Percentiles rank a stretch among this genome's conserved stretches.
phyloP scores from a whole-genome alignment of 2,888 invertebrate species.

The Ophioninae sp. region DNA sequence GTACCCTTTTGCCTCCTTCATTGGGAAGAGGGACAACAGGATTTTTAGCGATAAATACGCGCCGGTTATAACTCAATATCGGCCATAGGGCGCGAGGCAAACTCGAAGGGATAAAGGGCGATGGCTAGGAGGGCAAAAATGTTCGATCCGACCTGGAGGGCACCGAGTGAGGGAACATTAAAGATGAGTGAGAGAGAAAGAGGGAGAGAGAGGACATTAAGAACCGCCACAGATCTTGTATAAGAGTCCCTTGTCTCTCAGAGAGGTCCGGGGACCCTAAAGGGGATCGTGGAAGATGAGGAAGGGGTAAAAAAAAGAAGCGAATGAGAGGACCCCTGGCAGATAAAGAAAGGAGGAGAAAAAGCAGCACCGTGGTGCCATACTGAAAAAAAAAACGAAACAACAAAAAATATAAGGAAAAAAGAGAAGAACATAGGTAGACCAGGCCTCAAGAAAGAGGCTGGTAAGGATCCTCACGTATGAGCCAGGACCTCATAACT shows the following conservation, averaged over 20 bases:
- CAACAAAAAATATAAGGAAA: neutral
- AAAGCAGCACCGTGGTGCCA: slow-evolving; percentile 32
- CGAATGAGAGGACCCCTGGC: slow-evolving; percentile 30
- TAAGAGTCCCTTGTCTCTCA: slow-evolving; percentile 72
- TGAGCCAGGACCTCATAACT: slow-evolving; percentile 80
- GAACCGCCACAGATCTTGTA: slow-evolving; percentile 80
- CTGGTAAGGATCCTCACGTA: slow-evolving; percentile 77
- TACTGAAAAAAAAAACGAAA: slow-evolving; percentile 39
- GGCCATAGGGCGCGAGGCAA: slow-evolving; percentile 67
- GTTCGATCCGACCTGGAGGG: slow-evolving; percentile 79
- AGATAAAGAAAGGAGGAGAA: slow-evolving; percentile 49
- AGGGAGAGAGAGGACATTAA: slow-evolving; percentile 79
- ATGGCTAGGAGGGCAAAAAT: slow-evolving; percentile 73
- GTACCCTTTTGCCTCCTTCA: slow-evolving; percentile 17
- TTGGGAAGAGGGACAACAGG: slow-evolving; percentile 62
- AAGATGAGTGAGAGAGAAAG: slow-evolving; percentile 71
- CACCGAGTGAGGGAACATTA: slow-evolving; percentile 76
- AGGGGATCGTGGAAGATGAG: slow-evolving; percentile 44
- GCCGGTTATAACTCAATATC: slow-evolving; percentile 79
- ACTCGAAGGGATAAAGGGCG: neutral
- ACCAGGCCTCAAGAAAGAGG: slow-evolving; percentile 65
- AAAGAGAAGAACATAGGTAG: slow-evolving; percentile 49
- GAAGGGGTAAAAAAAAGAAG: slow-evolving; percentile 63
- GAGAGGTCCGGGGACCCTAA: slow-evolving; percentile 24
- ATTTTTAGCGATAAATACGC: slow-evolving; percentile 77